Evolutionary conservation across 2,888 invertebrate species (phyloP), one percentile per base, ranked within the genome.

Genomic region (Tetropium fuscum): DNA sequence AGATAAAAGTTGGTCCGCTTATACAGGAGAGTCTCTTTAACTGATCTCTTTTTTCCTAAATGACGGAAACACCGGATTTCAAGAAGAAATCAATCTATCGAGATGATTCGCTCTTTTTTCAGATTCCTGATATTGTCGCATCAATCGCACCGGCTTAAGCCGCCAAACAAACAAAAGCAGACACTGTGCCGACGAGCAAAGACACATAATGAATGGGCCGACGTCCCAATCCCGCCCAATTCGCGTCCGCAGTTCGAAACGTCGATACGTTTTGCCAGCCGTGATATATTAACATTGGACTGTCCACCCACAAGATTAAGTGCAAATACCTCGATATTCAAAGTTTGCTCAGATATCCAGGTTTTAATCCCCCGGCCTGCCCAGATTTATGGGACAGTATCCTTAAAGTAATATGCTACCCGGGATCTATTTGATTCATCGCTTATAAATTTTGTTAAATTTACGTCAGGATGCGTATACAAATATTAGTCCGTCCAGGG

Each of bases 281-380:
- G 76, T 76, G 77, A 78, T 78, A 76, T 78, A 78, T 77, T 74
- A 74, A 77, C 74, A 74, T 73, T 70, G 74, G 72, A 77, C 73
- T 75, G 77, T 77, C 78, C 77, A 75, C 76, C 76, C 76, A 73
- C 73, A 73, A 76, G 76, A 77, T 78, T 77, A 68, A 72, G 70
- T 71, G 70, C 72, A 66, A 70, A 71, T 71, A 66, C 69, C 66
- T 69, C 66, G 64, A 64, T 70, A 70, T 69, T 68, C 70, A 67
- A 72, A 72, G 60, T 68, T 69, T 55, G 60, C 63, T 57, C 61
- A 41, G 64, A 56, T 57, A 63, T 60, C 60, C 51, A 57, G 57
- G 57, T 63, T 63, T 53, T 60, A 63, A 63, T 60, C 63, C 54
- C 44, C 48, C 25, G 49, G 25, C 57, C 36, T 40, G 5, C 19